Conservation (phyloP, 2,797 vertebrate species). For the Argyrosomus regius region DNA sequence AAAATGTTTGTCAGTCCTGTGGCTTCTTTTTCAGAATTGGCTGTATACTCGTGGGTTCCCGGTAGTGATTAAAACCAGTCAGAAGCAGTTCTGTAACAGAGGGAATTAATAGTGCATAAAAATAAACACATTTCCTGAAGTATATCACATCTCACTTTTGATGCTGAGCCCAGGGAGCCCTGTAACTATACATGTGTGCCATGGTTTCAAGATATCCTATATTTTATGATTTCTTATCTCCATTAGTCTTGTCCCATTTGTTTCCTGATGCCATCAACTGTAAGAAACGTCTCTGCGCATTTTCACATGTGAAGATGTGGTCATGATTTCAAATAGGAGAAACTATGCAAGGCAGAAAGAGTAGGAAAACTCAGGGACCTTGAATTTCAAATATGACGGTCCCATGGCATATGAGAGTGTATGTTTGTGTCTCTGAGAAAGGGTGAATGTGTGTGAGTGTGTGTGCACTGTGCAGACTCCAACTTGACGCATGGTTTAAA, state of each 20-base stretch:
- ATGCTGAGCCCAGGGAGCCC: slow-evolving; percentile 15
- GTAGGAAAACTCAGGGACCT: slow-evolving; percentile 56
- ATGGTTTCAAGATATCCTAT: slow-evolving; percentile 37
- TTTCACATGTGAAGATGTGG: slow-evolving; percentile 47
- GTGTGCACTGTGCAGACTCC: slow-evolving; percentile 41
- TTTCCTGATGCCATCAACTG: slow-evolving; percentile 44
- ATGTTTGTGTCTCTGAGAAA: not conserved
- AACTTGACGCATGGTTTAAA: slow-evolving; percentile 79
- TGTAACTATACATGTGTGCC: not conserved
- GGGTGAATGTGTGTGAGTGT: slow-evolving; percentile 3
- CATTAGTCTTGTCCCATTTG: slow-evolving; percentile 43
- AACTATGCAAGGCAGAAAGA: slow-evolving; percentile 46
- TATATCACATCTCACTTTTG: slow-evolving; percentile 45
- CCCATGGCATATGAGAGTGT: slow-evolving; percentile 35
- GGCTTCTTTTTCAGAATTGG: slow-evolving; percentile 34
- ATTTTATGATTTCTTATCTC: slow-evolving; percentile 17
- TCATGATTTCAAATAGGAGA: slow-evolving; percentile 45
- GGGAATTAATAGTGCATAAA: slow-evolving; percentile 56
- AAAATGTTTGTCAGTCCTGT: slow-evolving; percentile 41
- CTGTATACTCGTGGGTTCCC: slow-evolving; percentile 43
- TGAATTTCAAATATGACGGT: slow-evolving; percentile 56
- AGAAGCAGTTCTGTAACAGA: slow-evolving; percentile 43
- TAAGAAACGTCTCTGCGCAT: slow-evolving; percentile 25
- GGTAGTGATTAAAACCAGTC: slow-evolving; percentile 55
- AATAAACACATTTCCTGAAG: slow-evolving; percentile 54